Evolutionary conservation across 2,888 invertebrate species (phyloP), one percentile per base, ranked within the genome.

Genomic region (Morpho achilles): DNA sequence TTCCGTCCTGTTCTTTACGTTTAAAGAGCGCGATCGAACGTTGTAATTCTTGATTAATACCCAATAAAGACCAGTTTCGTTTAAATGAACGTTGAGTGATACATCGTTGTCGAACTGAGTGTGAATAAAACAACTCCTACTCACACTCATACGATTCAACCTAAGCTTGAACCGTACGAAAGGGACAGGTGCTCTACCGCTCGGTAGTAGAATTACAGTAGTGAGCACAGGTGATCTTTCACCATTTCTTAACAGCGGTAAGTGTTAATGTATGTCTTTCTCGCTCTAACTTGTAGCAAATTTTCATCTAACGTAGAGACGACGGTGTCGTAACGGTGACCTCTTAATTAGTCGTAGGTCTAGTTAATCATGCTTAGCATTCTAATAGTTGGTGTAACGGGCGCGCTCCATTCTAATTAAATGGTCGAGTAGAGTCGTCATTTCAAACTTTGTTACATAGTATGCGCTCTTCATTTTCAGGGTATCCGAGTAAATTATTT

Each of bases 211-310:
- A 87, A 89, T 91, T 89, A 87, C 90, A 81, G 91, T 89, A 90
- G 91, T 90, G 87, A 91, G 84, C 91, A 91, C 87, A 88, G 88
- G 87, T 90, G 91, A 91, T 88, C 91, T 90, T 91, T 88, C 82
- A 84, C 76, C 77, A 84, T 85, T 85, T 82, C 81, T 82, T 79
- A 69, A 71, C 63, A 74, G 74, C 74, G 80, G 72, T 32, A 83
- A 80, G 84, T 83, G 82, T 79, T 78, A 84, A 84, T 83, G 68
- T 87, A 86, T 78, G 80, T 61, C 74, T 71, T 63, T 82, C 87
- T 81, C 87, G 73, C 77, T 87, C 79, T 71, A 44, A 62, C 76
- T 61, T 56, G 67, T 68, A 62, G 59, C 60, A 62, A 64, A 67
- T 63, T 62, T 50, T 48, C 49, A 58, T 60, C 51, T 57, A 43